Conservation (phyloP, 2,113 vertebrate species). For the Excalfactoria chinensis region DNA sequence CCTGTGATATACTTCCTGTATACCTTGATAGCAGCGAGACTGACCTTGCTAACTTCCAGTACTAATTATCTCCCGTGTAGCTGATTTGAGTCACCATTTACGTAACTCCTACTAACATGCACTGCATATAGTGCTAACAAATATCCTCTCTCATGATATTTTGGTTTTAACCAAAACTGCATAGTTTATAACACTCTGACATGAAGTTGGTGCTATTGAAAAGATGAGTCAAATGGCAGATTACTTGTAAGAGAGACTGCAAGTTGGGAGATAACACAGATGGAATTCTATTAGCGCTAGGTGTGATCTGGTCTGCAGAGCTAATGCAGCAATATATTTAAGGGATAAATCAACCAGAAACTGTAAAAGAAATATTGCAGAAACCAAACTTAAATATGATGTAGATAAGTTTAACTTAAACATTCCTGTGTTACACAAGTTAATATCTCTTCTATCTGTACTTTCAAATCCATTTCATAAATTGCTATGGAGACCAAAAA, state of each 20-base stretch:
- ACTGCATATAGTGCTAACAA: neutral
- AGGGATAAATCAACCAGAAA: neutral
- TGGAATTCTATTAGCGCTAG: slow-evolving; percentile 2
- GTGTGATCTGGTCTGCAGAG: neutral
- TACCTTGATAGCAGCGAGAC: neutral
- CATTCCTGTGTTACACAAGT: neutral
- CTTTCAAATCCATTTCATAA: neutral
- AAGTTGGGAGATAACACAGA: neutral
- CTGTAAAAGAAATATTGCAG: neutral
- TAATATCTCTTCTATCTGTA: neutral
- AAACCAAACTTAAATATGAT: neutral
- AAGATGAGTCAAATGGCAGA: slow-evolving; percentile 2
- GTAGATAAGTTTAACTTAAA: neutral
- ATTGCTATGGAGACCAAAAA: neutral
- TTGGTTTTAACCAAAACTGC: neutral
- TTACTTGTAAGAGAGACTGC: neutral
- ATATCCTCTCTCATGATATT: neutral
- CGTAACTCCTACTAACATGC: neutral
- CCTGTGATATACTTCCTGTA: neutral
- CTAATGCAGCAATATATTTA: neutral
- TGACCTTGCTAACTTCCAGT: neutral
- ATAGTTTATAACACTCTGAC: neutral
- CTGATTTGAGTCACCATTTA: neutral
- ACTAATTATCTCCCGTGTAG: neutral
- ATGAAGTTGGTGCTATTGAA: neutral